A percentile compares a stretch with the other conserved stretches of the same genome.
These are phyloP conservation scores for Drosophila lacertosa DNA, from an alignment of 1,140 invertebrate species.

Conservation along the genomic window DNA sequence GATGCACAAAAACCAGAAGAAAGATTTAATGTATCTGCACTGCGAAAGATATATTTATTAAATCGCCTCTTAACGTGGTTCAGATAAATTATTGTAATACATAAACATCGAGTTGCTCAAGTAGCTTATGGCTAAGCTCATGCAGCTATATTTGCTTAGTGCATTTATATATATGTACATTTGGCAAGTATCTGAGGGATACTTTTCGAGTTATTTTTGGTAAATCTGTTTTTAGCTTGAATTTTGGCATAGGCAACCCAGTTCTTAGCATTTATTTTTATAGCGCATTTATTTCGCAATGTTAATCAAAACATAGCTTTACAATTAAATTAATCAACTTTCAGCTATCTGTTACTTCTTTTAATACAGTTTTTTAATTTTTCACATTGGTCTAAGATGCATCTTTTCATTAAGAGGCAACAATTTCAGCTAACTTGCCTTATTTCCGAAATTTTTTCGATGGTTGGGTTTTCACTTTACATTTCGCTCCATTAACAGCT, in stretches of 20 bases:
- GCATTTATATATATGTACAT: slow-evolving; percentile 30
- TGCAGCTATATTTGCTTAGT: slow-evolving; percentile 1
- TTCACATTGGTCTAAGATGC: no score
- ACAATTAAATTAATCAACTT: no score
- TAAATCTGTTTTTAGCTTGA: slow-evolving; percentile 45
- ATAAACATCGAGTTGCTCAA: slow-evolving; percentile 20
- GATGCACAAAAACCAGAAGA: slow-evolving; percentile 18
- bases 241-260: background rate
- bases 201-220: slow-evolving; percentile 29
- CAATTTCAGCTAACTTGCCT: no score
- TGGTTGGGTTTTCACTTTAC: background rate
- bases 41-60: slow-evolving; percentile 45
- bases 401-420: no score
- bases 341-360: no score
- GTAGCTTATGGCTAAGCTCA: slow-evolving; percentile 5
- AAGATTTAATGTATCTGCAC: slow-evolving; percentile 36
- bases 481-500: background rate
- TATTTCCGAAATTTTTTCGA: no score
- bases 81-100: slow-evolving; percentile 65
- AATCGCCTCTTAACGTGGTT: slow-evolving; percentile 31
- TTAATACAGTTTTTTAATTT: no score
- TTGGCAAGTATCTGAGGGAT: slow-evolving; percentile 51
- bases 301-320: no score
- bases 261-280: slow-evolving; percentile 45
- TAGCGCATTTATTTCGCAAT: no score